These are phyloP conservation scores for Caenorhabditis afra DNA, from an alignment of 2,888 invertebrate genomes.

Conservation along the genomic window DNA sequence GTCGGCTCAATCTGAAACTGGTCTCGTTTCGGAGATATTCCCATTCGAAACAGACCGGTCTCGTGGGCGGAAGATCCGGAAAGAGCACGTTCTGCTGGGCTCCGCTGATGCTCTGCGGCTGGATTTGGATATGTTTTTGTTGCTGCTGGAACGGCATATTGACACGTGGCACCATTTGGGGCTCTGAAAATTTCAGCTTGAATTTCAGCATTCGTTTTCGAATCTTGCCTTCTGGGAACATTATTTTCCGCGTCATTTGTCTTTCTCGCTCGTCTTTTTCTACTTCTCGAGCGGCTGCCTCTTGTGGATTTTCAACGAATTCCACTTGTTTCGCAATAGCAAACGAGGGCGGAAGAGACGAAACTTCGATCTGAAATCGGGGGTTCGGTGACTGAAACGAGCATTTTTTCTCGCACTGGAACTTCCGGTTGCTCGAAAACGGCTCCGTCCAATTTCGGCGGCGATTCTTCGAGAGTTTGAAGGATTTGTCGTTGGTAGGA, in stretches of 20 bases:
- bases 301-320: not conserved
- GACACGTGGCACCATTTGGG: conserved; percentile 32
- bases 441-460: conserved; percentile 50
- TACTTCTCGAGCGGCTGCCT: not conserved
- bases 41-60: conserved; percentile 25
- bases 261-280: conserved; percentile 14
- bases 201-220: not conserved
- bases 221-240: not conserved
- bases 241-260: conserved; percentile 5
- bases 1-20: conserved; percentile 44
- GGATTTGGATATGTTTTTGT: conserved; percentile 28
- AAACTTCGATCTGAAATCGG: conserved; percentile 36
- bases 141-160: conserved; percentile 55
- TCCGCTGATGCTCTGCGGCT: conserved; percentile 40
- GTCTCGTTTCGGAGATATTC: not conserved
- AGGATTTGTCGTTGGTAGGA: conserved; percentile 48
- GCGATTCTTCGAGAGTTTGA: conserved; percentile 34
- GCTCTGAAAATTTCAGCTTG: conserved; percentile 8
- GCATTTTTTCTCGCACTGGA: conserved; percentile 12
- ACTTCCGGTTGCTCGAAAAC: conserved; percentile 37
- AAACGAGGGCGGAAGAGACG: conserved; percentile 37
- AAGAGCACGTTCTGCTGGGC: conserved; percentile 49
- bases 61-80: conserved; percentile 53
- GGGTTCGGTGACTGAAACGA: no score
- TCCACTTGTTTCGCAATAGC: conserved; percentile 23